Conservation (phyloP, 1,140 invertebrate genomes). For the Rhizoglyphus robini region DNA sequence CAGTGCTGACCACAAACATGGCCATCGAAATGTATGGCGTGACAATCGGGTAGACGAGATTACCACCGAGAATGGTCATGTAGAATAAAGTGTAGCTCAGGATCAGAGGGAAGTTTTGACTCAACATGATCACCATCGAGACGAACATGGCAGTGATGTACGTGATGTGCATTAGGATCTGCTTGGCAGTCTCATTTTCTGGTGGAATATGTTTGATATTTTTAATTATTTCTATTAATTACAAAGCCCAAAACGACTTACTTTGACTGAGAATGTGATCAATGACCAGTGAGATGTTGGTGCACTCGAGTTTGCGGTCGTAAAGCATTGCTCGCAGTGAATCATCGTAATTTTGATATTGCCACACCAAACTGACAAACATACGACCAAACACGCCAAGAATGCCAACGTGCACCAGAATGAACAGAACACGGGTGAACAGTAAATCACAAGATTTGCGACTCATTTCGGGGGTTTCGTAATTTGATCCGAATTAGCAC, state of each 20-base stretch:
- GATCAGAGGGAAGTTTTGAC: neutral
- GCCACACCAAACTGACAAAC: neutral
- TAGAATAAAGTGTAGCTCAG: neutral
- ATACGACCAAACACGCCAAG: neutral
- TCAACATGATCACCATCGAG: neutral
- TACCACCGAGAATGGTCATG: neutral
- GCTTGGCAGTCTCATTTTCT: slow-evolving; percentile 1
- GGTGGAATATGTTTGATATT: neutral
- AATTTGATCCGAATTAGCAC: no score
- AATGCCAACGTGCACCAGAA: neutral
- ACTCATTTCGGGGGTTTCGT: no score
- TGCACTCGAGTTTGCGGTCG: neutral
- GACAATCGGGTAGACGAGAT: neutral
- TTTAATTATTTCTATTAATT: neutral
- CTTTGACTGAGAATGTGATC: slow-evolving; percentile 1
- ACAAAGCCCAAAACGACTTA: neutral
- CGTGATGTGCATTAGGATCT: neutral
- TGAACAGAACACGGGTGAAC: neutral
- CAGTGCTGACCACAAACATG: neutral
- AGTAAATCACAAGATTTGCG: slow-evolving; percentile 6
- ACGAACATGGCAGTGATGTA: neutral
- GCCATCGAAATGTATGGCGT: neutral
- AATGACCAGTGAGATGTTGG: neutral
- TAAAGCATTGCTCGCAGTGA: neutral
- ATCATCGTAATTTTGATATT: slow-evolving; percentile 3